Conservation (phyloP, 1,140 invertebrate species). For the Nomia melanderi region DNA sequence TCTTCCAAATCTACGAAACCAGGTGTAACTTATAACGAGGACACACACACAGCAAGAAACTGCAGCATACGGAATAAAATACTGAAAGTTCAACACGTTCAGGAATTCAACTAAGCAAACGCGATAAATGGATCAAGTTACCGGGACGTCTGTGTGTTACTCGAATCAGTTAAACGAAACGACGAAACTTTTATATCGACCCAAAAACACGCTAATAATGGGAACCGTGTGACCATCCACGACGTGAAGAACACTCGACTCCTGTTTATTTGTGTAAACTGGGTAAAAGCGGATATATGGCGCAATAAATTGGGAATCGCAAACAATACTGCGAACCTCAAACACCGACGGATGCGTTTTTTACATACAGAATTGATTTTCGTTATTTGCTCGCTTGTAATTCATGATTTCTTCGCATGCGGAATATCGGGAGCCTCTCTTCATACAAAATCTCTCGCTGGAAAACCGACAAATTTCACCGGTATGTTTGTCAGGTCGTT, state of each 20-base stretch:
- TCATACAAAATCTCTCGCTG: too few relatives aligned
- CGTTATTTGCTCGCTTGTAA: background rate
- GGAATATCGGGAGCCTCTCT: too few relatives aligned
- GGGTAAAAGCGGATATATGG: background rate
- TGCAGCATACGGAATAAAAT: too few relatives aligned
- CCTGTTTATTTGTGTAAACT: background rate
- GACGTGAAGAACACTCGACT: background rate
- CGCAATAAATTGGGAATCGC: background rate
- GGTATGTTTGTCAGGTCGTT: too few relatives aligned
- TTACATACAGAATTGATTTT: background rate
- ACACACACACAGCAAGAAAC: too few relatives aligned
- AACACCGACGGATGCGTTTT: constrained; percentile 2
- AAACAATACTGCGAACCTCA: background rate
- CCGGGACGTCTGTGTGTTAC: background rate
- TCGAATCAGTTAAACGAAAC: background rate
- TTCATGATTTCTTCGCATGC: too few relatives aligned
- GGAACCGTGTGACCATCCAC: background rate
- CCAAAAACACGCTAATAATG: background rate
- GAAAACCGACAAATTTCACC: too few relatives aligned
- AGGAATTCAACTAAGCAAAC: background rate
- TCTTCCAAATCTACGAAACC: too few relatives aligned
- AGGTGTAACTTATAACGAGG: too few relatives aligned
- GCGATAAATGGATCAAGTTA: background rate
- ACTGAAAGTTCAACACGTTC: background rate
- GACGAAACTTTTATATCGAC: background rate